Base-by-base conservation (phyloP, 2,888 invertebrate genomes). In the Eupithecia inturbata region DNA sequence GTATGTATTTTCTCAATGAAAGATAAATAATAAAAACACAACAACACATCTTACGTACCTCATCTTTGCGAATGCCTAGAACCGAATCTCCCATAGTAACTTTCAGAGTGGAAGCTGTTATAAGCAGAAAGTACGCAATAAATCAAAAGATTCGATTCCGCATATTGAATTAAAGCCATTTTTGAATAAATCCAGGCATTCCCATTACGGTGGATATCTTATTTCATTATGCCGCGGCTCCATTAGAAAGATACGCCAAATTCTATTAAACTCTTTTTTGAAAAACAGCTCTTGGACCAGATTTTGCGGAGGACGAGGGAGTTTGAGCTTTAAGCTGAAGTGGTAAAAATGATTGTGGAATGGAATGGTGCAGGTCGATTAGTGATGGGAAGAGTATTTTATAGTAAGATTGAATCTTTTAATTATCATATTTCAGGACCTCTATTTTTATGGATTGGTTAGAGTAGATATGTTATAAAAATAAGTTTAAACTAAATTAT, bases 241-340 rank as follows among this genome's bases (percentile, higher is more conserved):
- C 93, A 93, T 93, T 93, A 92, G 91, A 89, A 87, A 92, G 93
- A 92, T 92, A 93, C 90, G 92, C 86, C 87, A 87, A 90, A 92
- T 92, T 92, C 92, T 91, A 92, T 92, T 92, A 92, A 89, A 88
- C 87, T 88, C 87, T 88, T 88, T 88, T 89, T 87, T 81, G 60
- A 53, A 76, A 88, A 88, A 84, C 85, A 89, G 87, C 89, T 88
- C 85, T 89, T 87, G 72, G 79, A 85, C 84, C 84, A 81, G 79
- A 75, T 79, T 79, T 77, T 77, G 22, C 67, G 7, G 45, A 31
- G 12, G 33, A 16, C 36, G 62, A 16, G 12, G 72, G 53, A 78
- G 67, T 49, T 39, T 71, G 3, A 66, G 68, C 70, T 31, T 45
- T 78, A 73, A 19, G 39, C 1, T 0, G 0, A 62, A 12, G 60